A percentile compares a stretch with the other conserved stretches of the same genome.
Conservation (phyloP, 2,888 invertebrate genomes). For the Ectemnius cavifrons region DNA sequence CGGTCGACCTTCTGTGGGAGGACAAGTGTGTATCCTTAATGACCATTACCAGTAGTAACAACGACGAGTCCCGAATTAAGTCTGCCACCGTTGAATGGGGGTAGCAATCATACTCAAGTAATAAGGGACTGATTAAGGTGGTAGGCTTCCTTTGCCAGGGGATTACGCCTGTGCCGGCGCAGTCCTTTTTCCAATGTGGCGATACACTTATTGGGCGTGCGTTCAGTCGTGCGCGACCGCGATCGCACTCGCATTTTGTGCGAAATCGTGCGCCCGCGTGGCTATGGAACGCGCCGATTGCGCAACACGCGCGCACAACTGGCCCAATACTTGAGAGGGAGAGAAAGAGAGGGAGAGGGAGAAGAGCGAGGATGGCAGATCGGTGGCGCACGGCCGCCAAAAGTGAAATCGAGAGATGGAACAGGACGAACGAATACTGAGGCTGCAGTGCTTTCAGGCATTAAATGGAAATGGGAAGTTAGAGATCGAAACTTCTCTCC, state of each 20-base stretch:
- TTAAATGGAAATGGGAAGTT: slow-evolving; percentile 52
- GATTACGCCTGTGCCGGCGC: not conserved
- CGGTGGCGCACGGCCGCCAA: slow-evolving; percentile 63
- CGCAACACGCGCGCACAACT: slow-evolving; percentile 38
- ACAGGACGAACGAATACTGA: slow-evolving; percentile 54
- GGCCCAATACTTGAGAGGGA: not conserved
- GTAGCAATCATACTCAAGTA: too few relatives aligned
- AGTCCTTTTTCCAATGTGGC: not conserved
- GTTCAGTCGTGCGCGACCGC: slow-evolving; percentile 18
- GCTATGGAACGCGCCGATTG: slow-evolving; percentile 34
- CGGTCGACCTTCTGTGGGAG: not conserved
- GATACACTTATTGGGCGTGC: slow-evolving; percentile 46
- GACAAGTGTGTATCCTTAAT: slow-evolving; percentile 10
- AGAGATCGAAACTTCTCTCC: slow-evolving; percentile 13
- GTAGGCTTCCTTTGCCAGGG: not conserved
- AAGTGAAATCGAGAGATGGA: slow-evolving; percentile 69
- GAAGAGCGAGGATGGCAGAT: slow-evolving; percentile 34
- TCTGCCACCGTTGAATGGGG: not conserved
- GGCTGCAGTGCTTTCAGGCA: slow-evolving; percentile 29
- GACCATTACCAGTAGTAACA: not conserved
- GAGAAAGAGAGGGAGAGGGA: slow-evolving; percentile 8
- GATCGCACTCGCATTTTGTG: slow-evolving; percentile 11
- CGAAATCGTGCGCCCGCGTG: slow-evolving; percentile 17
- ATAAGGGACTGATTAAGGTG: too few relatives aligned
- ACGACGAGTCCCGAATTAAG: not conserved